Evolutionary conservation across 2,113 vertebrate genomes (phyloP), one percentile per base, ranked within the genome.

Genomic region (Sander vitreus): DNA sequence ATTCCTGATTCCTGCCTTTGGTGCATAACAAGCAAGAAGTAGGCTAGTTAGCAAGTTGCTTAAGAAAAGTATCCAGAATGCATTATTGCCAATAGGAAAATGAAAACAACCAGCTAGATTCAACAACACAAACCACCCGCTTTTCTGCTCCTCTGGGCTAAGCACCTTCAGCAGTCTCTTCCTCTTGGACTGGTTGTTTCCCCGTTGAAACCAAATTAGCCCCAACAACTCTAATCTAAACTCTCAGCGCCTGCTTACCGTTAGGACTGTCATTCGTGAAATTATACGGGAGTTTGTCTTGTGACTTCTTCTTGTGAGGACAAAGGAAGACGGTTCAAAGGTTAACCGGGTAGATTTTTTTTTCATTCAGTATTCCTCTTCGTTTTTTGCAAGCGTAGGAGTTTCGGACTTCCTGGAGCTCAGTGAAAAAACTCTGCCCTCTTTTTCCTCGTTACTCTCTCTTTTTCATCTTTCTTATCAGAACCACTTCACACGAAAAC

Each of bases 261-360:
- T 85, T 39, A 18, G 43, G 48, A 33, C 25, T 9, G 85, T 73
- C 86, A 86, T 88, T 45, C 81, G 77, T 48, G 64, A 70, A 70
- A 66, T 55, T 76, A 53, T 81, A 69, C 84, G 64, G 81, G 76
- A 68, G 10, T 64, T 75, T 18, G 93, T 94, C 95, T 93, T 91
- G 95, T 96, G 95, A 96, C 91, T 94, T 81, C 73, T 67, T 23
- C 73, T 70, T n/a, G 76, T 45, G 60, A 59, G 53, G 55, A 73
- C 80, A 73, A 66, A 91, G 91, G 81, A 93, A 93, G 64, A 67
- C 27, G 82, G 94, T 92, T 93, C 95, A 95, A 95, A 96, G 95
- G 93, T 96, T 94, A 86, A 87, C 83, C 64, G 88, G 74, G 85
- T 18, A 12, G 25, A 47, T 54, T 76, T 72, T 68, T 77, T 19